Percentiles rank a stretch among this genome's conserved stretches.
These are phyloP conservation scores for Muraenolepis orangiensis DNA, from an alignment of 2,797 vertebrate species.

Conservation along the genomic window DNA sequence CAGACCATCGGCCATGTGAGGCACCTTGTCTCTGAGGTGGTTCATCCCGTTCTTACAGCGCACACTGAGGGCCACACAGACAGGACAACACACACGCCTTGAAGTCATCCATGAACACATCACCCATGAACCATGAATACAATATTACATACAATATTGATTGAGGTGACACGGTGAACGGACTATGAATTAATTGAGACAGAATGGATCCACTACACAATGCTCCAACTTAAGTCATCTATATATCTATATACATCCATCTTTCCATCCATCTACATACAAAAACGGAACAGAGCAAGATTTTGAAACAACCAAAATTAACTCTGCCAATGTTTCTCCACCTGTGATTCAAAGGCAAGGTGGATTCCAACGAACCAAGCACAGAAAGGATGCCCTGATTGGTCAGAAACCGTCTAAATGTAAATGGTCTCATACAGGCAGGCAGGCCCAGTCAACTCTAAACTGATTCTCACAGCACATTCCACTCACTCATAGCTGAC, in stretches of 20 bases:
- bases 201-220: too few relatives aligned
- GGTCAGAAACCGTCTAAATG: neutral
- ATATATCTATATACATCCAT: too few relatives aligned
- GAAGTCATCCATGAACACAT: neutral
- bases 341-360: neutral
- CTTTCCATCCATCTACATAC: too few relatives aligned
- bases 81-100: neutral
- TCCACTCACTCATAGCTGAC: neutral
- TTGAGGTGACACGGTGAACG: neutral
- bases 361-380: neutral
- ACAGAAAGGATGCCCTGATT: neutral
- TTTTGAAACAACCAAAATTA: too few relatives aligned
- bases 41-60: slow-evolving; percentile 84
- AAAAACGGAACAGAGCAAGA: too few relatives aligned
- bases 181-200: neutral
- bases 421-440: neutral
- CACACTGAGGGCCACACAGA: slow-evolving; percentile 53
- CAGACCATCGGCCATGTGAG: slow-evolving; percentile 73
- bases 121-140: neutral
- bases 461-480: neutral
- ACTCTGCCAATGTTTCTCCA: neutral
- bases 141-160: neutral
- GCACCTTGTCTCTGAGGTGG: slow-evolving; percentile 73
- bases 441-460: neutral
- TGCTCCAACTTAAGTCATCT: too few relatives aligned